A percentile compares a stretch with the other conserved stretches of the same genome.
Evolutionary conservation across 2,797 vertebrate genomes (phyloP).

Genomic region (Leptodactylus fallax): DNA sequence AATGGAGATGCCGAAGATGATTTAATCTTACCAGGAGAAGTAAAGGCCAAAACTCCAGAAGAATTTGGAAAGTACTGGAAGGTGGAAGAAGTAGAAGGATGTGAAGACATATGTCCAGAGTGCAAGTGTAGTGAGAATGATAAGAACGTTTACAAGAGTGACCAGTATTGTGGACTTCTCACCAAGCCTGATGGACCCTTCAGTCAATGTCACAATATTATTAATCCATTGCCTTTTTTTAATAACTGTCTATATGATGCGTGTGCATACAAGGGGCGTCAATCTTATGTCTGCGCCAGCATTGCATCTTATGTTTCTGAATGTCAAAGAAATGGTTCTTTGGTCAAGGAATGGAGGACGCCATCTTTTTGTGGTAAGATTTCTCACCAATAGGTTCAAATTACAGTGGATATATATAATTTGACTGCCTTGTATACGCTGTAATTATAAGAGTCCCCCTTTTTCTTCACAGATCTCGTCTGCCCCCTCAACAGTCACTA

Average conservation of each 20-base stretch:
- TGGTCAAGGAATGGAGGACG: conserved; percentile 72
- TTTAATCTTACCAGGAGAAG: conserved; percentile 60
- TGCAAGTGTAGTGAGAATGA: conserved; percentile 63
- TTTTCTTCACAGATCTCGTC: conserved; percentile 70
- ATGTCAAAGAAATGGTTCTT: conserved; percentile 74
- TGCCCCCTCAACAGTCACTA: conserved; percentile 84
- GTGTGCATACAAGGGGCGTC: conserved; percentile 71
- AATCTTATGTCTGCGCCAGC: conserved; percentile 70
- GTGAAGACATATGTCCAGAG: conserved; percentile 51
- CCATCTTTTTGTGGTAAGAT: conserved; percentile 74
- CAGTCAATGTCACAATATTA: conserved; percentile 68
- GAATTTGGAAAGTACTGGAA: conserved; percentile 71
- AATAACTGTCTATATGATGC: conserved; percentile 72
- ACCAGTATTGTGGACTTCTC: conserved; percentile 71
- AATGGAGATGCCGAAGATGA: conserved; percentile 71
- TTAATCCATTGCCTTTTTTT: conserved; percentile 70
- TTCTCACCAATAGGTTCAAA: neutral
- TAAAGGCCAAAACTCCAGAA: conserved; percentile 49
- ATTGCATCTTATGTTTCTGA: conserved; percentile 71
- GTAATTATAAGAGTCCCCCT: neutral
- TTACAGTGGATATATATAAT: too few species aligned
- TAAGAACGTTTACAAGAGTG: conserved; percentile 66
- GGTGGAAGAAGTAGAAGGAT: conserved; percentile 67
- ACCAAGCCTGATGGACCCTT: conserved; percentile 69
- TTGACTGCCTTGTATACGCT: too few species aligned